phyloP scores from a whole-genome alignment of 2,113 vertebrate species.

The Gavialis gangeticus region DNA sequence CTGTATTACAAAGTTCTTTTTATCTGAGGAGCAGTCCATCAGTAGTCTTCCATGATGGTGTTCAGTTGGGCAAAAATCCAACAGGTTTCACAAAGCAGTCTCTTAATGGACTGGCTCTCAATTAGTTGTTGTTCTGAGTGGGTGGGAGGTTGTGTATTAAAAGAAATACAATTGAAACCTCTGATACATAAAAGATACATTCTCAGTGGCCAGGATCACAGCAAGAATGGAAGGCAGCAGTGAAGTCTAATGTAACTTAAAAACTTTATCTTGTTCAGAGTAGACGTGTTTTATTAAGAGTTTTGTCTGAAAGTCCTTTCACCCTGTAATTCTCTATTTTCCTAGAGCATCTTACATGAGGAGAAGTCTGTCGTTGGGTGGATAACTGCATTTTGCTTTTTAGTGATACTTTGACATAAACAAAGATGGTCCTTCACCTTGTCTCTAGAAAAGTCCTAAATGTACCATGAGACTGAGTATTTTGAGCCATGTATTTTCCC shows the following conservation, averaged over 20 bases:
- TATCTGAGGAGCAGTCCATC: too few relatives aligned
- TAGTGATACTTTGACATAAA: background rate
- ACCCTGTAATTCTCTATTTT: background rate
- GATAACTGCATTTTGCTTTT: background rate
- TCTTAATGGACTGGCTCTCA: background rate
- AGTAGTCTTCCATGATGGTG: too few relatives aligned
- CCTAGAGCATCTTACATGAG: background rate
- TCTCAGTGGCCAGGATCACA: background rate
- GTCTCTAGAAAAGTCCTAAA: background rate
- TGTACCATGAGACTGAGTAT: background rate
- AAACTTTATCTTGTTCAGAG: background rate
- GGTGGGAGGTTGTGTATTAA: background rate
- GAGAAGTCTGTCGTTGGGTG: background rate
- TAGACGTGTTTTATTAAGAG: background rate
- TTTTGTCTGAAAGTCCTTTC: background rate
- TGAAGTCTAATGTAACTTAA: background rate
- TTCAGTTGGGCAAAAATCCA: background rate
- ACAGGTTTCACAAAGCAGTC: background rate
- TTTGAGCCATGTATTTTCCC: background rate
- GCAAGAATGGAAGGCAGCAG: background rate
- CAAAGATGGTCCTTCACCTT: background rate
- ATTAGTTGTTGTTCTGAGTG: background rate
- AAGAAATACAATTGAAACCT: background rate
- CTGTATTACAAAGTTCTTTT: fast-evolving
- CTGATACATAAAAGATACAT: background rate